Conservation (phyloP, 2,797 vertebrate species). For the Danio kyathit region DNA sequence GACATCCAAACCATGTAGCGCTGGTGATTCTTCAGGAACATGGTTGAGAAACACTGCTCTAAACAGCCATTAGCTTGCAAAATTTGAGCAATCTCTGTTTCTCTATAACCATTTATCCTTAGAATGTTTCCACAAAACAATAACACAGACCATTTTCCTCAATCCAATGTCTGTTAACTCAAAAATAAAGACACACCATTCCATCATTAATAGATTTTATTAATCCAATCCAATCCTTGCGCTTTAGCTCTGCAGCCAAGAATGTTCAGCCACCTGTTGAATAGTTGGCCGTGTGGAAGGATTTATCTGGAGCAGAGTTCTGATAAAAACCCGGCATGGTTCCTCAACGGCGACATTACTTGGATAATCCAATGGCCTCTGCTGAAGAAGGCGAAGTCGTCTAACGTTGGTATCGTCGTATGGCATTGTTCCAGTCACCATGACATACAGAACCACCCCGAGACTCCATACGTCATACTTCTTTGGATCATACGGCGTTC, state of each 20-base stretch:
- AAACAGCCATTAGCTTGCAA: too few relatives aligned
- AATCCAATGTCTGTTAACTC: neutral
- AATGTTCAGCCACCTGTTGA: slow-evolving; percentile 73
- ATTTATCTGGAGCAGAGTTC: slow-evolving; percentile 75
- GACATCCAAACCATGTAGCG: too few relatives aligned
- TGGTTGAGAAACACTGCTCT: too few relatives aligned
- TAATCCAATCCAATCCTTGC: neutral
- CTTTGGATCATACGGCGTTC: slow-evolving; percentile 80
- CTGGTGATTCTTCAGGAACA: too few relatives aligned
- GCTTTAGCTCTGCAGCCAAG: slow-evolving; percentile 72
- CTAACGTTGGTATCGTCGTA: slow-evolving; percentile 74
- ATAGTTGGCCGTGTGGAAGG: slow-evolving; percentile 69
- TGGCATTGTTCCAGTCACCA: slow-evolving; percentile 80
- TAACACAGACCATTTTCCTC: neutral
- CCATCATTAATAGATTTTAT: neutral
- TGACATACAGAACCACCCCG: slow-evolving; percentile 81
- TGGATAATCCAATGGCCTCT: slow-evolving; percentile 74
- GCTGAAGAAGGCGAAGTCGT: slow-evolving; percentile 74
- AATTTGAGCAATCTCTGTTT: too few relatives aligned
- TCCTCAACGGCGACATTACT: slow-evolving; percentile 65
- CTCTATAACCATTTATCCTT: neutral
- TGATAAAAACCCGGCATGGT: slow-evolving; percentile 74
- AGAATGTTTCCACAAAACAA: neutral
- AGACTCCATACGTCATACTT: slow-evolving; percentile 83
- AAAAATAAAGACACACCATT: neutral